phyloP scores from a whole-genome alignment of 2,888 invertebrate genomes.

The Amphipyra tragopoginis region DNA sequence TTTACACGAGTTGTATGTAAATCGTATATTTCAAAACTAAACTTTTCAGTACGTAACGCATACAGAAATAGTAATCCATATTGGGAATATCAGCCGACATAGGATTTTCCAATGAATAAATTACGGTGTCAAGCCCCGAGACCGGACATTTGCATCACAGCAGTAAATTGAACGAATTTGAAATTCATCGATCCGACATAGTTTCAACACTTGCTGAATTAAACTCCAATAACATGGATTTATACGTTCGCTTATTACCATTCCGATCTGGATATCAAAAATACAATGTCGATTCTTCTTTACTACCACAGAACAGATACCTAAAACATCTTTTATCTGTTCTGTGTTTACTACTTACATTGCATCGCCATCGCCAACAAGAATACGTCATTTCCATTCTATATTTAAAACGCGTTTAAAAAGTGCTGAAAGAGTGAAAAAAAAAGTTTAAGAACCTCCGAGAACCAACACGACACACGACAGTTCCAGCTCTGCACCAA shows the following conservation, averaged over 20 bases:
- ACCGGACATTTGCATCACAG: constrained; percentile 70
- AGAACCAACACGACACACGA: not conserved
- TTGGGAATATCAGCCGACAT: constrained; percentile 53
- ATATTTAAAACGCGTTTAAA: not conserved
- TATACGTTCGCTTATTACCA: constrained; percentile 46
- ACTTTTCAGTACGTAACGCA: constrained; percentile 34
- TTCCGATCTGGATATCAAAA: constrained; percentile 50
- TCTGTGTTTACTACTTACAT: too few relatives aligned
- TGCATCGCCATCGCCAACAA: too few relatives aligned
- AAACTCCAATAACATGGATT: constrained; percentile 52
- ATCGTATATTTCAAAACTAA: not conserved
- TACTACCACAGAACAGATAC: too few relatives aligned
- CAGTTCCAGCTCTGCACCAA: too few relatives aligned
- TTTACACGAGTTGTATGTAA: too few relatives aligned
- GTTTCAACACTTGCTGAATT: constrained; percentile 61
- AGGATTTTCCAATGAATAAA: constrained; percentile 81
- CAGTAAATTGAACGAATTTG: constrained; percentile 79
- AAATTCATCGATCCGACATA: constrained; percentile 74
- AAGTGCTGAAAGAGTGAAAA: not conserved
- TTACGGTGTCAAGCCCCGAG: constrained; percentile 59
- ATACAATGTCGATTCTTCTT: constrained; percentile 38
- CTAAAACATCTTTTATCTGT: too few relatives aligned
- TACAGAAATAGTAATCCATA: constrained; percentile 37
- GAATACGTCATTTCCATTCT: constrained; percentile 18
- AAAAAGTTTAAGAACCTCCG: constrained; percentile 13